Conservation (phyloP, 2,797 vertebrate species). For the Poeciliopsis gracilis region DNA sequence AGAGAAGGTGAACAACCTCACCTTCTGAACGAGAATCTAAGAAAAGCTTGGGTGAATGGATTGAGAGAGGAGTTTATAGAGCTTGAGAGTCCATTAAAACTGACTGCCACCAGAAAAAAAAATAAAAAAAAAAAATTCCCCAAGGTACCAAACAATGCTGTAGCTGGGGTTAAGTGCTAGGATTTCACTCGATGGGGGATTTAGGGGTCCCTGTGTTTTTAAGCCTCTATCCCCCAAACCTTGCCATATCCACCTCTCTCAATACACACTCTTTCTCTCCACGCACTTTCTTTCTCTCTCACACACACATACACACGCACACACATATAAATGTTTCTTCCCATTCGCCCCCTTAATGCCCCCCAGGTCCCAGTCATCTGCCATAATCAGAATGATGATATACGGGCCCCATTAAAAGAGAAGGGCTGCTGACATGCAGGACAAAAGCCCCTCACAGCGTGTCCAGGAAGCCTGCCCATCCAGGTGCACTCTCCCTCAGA, state of each 20-base stretch:
- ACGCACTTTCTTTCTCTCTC: conserved; percentile 37
- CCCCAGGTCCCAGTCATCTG: conserved; percentile 74
- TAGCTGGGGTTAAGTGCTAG: conserved; percentile 86
- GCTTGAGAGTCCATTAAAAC: conserved; percentile 72
- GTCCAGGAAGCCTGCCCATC: conserved; percentile 80
- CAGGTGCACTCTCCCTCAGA: conserved; percentile 79
- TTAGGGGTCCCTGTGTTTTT: conserved; percentile 79
- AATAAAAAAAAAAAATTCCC: conserved; percentile 69
- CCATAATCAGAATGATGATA: conserved; percentile 82
- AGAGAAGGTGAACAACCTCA: conserved; percentile 51
- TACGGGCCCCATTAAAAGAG: conserved; percentile 78
- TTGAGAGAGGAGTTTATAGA: conserved; percentile 66
- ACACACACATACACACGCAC: conserved; percentile 24
- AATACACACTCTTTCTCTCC: conserved; percentile 45
- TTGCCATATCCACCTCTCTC: conserved; percentile 63
- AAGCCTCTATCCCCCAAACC: conserved; percentile 76
- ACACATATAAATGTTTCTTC: conserved; percentile 51
- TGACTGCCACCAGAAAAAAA: conserved; percentile 49
- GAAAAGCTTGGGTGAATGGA: conserved; percentile 62
- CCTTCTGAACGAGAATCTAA: conserved; percentile 62
- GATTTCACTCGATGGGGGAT: conserved; percentile 85
- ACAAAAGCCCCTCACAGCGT: conserved; percentile 86
- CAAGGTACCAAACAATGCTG: conserved; percentile 78
- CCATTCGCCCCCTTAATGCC: conserved; percentile 42
- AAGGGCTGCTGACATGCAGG: conserved; percentile 81